Conservation (phyloP, 2,888 invertebrate species). For the Papilio demoleus region DNA sequence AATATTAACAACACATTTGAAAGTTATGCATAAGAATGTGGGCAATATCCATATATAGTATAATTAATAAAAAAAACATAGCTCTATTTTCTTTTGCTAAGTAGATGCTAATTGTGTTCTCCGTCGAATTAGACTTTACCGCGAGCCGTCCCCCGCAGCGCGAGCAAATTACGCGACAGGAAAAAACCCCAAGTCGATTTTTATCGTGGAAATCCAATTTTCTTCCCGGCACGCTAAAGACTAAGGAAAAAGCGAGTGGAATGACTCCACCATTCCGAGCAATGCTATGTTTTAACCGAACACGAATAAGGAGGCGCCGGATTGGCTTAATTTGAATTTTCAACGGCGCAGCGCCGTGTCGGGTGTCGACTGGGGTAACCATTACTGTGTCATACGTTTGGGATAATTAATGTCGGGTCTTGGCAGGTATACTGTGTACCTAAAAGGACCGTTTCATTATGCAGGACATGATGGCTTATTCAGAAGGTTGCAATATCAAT, state of each 20-base stretch:
- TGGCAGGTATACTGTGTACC: slow-evolving; percentile 1
- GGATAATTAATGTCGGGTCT: slow-evolving; percentile 36
- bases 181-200: slow-evolving; percentile 75
- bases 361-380: slow-evolving; percentile 44
- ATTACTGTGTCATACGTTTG: slow-evolving; percentile 18
- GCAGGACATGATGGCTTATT: background rate
- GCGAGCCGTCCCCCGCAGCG: slow-evolving; percentile 47
- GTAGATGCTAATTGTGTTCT: slow-evolving; percentile 73
- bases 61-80: background rate
- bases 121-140: slow-evolving; percentile 68
- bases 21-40: background rate
- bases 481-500: slow-evolving; percentile 1
- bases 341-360: slow-evolving; percentile 73
- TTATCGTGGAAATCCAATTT: slow-evolving; percentile 84
- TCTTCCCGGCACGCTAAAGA: slow-evolving; percentile 83
- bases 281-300: slow-evolving; percentile 81
- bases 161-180: slow-evolving; percentile 75
- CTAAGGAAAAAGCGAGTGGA: slow-evolving; percentile 82
- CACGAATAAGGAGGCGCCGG: slow-evolving; percentile 83
- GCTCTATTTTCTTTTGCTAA: slow-evolving; percentile 28
- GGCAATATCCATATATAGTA: background rate
- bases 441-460: slow-evolving; percentile 5
- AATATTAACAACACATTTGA: too few relatives aligned
- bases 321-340: slow-evolving; percentile 84
- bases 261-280: slow-evolving; percentile 81